Evolutionary conservation across 2,113 vertebrate genomes (phyloP).

Genomic region (Chionodraco myersi): DNA sequence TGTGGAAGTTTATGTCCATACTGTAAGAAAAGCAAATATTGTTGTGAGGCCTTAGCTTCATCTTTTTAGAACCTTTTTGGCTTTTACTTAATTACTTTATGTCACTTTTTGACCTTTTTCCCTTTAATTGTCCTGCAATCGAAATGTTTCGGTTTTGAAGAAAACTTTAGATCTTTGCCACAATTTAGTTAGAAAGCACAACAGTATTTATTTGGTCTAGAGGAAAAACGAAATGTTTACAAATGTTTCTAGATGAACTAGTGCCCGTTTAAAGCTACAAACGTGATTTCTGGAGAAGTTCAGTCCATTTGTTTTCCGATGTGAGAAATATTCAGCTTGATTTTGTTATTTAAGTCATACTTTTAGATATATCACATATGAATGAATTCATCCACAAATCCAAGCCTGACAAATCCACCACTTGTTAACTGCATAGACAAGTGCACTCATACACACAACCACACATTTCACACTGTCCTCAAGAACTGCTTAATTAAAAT

Average conservation of each 20-base stretch:
- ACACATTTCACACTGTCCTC: constrained; percentile 7
- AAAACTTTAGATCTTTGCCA: background rate
- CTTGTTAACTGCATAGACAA: background rate
- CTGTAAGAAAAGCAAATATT: constrained; percentile 2
- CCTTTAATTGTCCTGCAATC: background rate
- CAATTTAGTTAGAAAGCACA: background rate
- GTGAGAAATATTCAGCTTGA: constrained; percentile 13
- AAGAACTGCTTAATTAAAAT: constrained; percentile 43
- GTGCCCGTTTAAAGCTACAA: background rate
- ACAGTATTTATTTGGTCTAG: background rate
- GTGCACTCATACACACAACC: background rate
- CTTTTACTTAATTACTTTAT: too few species aligned
- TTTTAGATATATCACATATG: background rate
- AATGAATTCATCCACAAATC: background rate
- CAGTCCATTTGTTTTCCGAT: constrained; percentile 1
- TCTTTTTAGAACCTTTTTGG: too few species aligned
- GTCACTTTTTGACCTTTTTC: background rate
- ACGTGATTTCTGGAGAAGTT: background rate
- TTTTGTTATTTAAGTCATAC: constrained; percentile 1
- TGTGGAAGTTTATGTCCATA: constrained; percentile 35
- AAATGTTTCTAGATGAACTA: background rate
- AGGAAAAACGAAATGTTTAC: background rate
- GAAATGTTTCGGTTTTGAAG: background rate
- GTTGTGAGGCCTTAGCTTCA: background rate
- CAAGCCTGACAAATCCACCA: background rate